Evolutionary conservation across 2,888 invertebrate species (phyloP), one percentile per base, ranked within the genome.

Genomic region (Hecatera dysodea): DNA sequence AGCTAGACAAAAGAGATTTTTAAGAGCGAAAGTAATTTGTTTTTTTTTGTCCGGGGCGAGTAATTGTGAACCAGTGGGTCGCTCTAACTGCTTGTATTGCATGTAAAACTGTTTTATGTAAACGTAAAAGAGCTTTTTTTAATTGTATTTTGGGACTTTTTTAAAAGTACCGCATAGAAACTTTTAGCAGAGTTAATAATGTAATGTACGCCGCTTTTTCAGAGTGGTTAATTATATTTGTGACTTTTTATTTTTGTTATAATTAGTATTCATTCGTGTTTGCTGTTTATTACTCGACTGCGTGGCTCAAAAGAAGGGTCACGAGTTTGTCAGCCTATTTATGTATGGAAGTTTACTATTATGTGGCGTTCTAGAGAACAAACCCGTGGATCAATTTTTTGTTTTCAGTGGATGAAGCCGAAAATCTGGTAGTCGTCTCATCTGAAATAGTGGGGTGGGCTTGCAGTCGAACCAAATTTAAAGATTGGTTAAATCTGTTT

Each of bases 1-100:
- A 82, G 48, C 70, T 80, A 80, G 67, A 82, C 83, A 80, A 80
- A 71, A 65, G 80, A 62, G 59, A 65, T 59, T 81, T 79, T 80
- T 79, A 75, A 75, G 75, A 71, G 83, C 70, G 50, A 82, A 80
- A 80, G 75, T 80, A 80, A 80, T 80, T 82, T 80, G 53, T 56
- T 66, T 36, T 67, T n/a, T 80, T 82, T 80, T 82, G 80, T 82
- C 56, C 67, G 80, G 62, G 27, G 59, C 33, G 62, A 71, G 80
- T 80, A 68, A 82, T 79, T 82, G 53, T 75, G 52, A 53, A 50
- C 67, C 71, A 64, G 17, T 66, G 59, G 67, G 60, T 59, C 52
- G 46, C 42, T 67, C 62, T 42, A 63, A 67, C 61, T 61, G 70
- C 56, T 65, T 62, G 65, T 71, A 68, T 48, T 67, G 76, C 71